Conservation (phyloP, 2,888 invertebrate species). For the Nycteola revayana region DNA sequence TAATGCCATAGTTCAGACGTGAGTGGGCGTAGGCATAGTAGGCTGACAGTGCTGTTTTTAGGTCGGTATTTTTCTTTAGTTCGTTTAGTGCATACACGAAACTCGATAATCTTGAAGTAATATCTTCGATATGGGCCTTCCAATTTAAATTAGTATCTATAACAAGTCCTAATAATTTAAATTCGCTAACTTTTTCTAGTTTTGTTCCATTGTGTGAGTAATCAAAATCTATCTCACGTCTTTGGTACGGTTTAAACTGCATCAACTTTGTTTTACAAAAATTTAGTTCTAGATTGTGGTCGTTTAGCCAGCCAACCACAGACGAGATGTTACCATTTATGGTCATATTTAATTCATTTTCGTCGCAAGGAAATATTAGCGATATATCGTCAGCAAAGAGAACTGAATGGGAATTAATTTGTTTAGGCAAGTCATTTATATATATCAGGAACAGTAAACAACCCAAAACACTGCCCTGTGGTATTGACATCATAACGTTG, state of each 20-base stretch:
- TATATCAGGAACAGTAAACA: slow-evolving; percentile 11
- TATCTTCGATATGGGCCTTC: slow-evolving; percentile 13
- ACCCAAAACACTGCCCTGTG: slow-evolving; percentile 12
- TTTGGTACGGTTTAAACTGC: slow-evolving; percentile 12
- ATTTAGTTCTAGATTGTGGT: slow-evolving; percentile 16
- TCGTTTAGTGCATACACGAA: slow-evolving; percentile 12
- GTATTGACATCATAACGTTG: slow-evolving; percentile 3
- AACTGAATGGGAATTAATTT: slow-evolving; percentile 1
- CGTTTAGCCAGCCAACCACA: slow-evolving; percentile 10
- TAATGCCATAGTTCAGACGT: slow-evolving; percentile 4
- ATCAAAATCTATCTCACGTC: slow-evolving; percentile 6
- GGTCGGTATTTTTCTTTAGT: slow-evolving; percentile 10
- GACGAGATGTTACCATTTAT: slow-evolving; percentile 5
- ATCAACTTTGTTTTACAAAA: slow-evolving; percentile 11
- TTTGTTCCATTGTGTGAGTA: slow-evolving; percentile 4
- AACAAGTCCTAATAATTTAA: slow-evolving; percentile 9
- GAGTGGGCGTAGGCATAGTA: slow-evolving; percentile 13
- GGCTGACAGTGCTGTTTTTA: slow-evolving; percentile 8
- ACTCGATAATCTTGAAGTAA: slow-evolving; percentile 8
- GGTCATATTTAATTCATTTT: slow-evolving; percentile 4
- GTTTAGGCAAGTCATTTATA: slow-evolving; percentile 14
- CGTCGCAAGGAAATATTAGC: slow-evolving; percentile 7
- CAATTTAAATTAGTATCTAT: slow-evolving; percentile 14
- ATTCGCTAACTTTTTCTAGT: slow-evolving; percentile 7
- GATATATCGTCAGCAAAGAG: slow-evolving; percentile 18